Evolutionary conservation across 2,797 vertebrate genomes (phyloP), one percentile per base, ranked within the genome.

Genomic region (Paedocypris micromegethes): DNA sequence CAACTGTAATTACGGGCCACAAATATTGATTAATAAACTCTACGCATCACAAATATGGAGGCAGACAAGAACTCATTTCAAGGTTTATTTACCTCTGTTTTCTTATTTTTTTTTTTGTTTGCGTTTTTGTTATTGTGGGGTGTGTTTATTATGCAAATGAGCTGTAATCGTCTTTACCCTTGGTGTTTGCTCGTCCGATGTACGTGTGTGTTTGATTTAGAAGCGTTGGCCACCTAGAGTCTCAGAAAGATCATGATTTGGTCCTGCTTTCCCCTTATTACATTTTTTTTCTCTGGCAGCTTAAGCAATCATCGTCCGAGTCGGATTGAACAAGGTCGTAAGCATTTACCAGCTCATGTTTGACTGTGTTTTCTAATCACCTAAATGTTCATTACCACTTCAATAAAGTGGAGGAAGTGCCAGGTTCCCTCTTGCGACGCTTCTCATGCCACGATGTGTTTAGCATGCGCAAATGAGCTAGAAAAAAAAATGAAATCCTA

Each of bases 11-110:
- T 92, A 93, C 86, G 85, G 88, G 88, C 88, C 88, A 77, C 92
- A 93, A 93, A 93, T 91, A 92, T 89, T 93, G 92, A 96, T 96
- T 92, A 93, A 94, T 94, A 94, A 92, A 88, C 85, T 87, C 81
- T 81, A 86, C 84, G 84, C 84, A 90, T 88, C 84, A 83, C 83
- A 91, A 91, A 84, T 83, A 89, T 86, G 83, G 77, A 85, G 81
- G 80, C 73, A 86, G 86, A 88, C 83, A 85, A 85, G 81, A 81
- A 86, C 82, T 87, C 75, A 70, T 77, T 80, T 84, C 81, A 87
- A 84, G 81, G 82, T 89, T 89, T 89, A 79, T 89, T 85, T 85
- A 82, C 78, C 53, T 81, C 54, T 53, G 80, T 80, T 49, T 52
- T 51, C 77, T 61, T 64, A 64, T 38, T n/a, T 64, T 68, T 6